phyloP scores from a whole-genome alignment of 2,113 vertebrate genomes.

The Heteronetta atricapilla region DNA sequence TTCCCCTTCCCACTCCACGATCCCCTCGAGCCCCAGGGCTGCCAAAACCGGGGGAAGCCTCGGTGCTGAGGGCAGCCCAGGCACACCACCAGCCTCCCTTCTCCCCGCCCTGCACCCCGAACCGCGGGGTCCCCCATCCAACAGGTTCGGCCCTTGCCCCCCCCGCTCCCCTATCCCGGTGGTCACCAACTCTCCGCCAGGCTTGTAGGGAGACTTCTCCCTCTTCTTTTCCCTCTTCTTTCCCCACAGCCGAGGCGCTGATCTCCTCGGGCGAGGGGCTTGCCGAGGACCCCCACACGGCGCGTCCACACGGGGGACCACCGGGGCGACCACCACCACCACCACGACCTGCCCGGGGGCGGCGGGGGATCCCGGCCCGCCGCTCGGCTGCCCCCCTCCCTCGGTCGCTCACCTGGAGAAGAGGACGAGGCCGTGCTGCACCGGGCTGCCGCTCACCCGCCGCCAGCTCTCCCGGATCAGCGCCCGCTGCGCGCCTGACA shows the following conservation, averaged over 20 bases:
- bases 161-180: fast-evolving
- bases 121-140: too few relatives aligned
- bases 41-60: background rate
- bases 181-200: background rate
- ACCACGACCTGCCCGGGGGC: too few relatives aligned
- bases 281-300: too few relatives aligned
- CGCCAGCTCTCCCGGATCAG: conserved; percentile 93
- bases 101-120: background rate
- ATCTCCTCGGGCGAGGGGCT: background rate
- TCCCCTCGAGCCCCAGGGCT: background rate
- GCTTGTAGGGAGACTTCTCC: background rate
- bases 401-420: conserved; percentile 84
- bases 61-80: background rate
- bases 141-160: too few relatives aligned
- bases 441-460: conserved; percentile 86
- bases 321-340: too few relatives aligned
- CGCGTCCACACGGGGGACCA: background rate
- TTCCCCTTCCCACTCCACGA: background rate
- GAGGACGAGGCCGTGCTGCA: conserved; percentile 89
- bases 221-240: background rate
- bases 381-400: too few relatives aligned
- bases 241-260: background rate
- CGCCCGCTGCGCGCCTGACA: conserved; percentile 82
- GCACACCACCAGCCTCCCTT: background rate
- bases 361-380: too few relatives aligned